These are phyloP conservation scores for Synergus laeviventris DNA, from an alignment of 2,888 invertebrate genomes.

Conservation along the genomic window DNA sequence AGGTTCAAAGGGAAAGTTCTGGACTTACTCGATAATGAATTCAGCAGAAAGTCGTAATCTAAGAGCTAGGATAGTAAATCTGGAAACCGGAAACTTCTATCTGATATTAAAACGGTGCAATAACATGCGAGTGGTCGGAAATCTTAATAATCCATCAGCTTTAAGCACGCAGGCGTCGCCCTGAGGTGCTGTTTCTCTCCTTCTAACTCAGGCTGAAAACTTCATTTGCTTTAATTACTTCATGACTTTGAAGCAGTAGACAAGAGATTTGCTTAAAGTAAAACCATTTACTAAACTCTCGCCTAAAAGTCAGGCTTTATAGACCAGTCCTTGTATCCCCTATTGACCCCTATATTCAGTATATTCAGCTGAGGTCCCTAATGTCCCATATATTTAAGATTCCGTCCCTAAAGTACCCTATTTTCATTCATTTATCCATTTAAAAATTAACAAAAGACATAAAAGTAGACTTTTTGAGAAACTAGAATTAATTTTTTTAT, in stretches of 20 bases:
- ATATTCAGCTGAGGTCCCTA: no score
- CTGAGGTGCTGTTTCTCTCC: conserved; percentile 24
- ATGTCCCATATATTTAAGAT: no score
- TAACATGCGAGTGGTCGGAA: conserved; percentile 20
- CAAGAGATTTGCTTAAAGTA: conserved; percentile 6
- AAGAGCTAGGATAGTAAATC: conserved; percentile 24
- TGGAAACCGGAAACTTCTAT: conserved; percentile 10
- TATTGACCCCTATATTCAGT: no score
- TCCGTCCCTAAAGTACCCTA: no score
- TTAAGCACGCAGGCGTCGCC: conserved; percentile 34
- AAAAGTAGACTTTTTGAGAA: no score
- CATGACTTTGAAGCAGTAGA: conserved; percentile 10
- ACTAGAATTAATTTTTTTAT: no score
- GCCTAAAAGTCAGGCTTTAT: no score
- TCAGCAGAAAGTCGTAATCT: background rate
- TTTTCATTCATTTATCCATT: no score
- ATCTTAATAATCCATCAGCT: conserved; percentile 37
- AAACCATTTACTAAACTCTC: background rate
- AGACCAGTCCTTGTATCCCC: no score
- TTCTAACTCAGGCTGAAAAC: conserved; percentile 3
- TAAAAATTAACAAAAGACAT: no score
- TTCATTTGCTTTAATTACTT: conserved; percentile 34
- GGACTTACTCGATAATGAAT: background rate
- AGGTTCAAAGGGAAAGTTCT: background rate
- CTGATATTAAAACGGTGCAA: conserved; percentile 29